Base-by-base conservation (phyloP, 2,888 invertebrate species). In the Ophion costatus region DNA sequence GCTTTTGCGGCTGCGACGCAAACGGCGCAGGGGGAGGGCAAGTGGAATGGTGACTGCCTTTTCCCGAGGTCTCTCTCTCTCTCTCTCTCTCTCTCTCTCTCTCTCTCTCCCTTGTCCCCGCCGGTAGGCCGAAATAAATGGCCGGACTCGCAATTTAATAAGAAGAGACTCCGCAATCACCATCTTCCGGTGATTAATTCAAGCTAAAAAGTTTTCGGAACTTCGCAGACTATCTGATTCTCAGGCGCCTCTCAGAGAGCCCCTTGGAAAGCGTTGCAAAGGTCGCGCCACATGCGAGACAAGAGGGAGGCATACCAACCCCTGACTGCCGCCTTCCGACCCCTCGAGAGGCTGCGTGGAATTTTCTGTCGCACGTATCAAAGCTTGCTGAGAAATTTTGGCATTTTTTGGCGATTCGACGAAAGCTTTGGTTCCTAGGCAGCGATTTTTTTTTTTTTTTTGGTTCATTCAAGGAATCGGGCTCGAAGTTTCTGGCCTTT, bases 121-220 rank as follows among this genome's bases (percentile, higher is more conserved):
- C 51, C 0, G 14, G 66, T 77, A 78, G 64, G 57, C 75, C 77
- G 67, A 81, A 88, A 88, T 88, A 84, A 85, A 87, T 88, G 83
- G 87, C 85, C 87, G 84, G 69, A 70, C 86, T 82, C 77, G 90
- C 91, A 91, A 92, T 92, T 92, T 92, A 92, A 92, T 92, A 92
- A 93, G 91, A 91, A 91, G 85, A 84, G 38, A 70, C 59, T 70
- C 20, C 71, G 89, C 91, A 91, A 92, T 91, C 91, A 89, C 90
- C 91, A 90, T 91, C 92, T 92, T 91, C 90, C 90, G 90, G 90
- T 91, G 91, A 92, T 93, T 92, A 93, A 93, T 93, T 92, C 91
- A 89, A 89, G 89, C 90, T 90, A 91, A 92, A 92, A 92, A 92
- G 90, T 93, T 92, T 88, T 90, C 88, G 89, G 88, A 92, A 93